Base-by-base conservation (phyloP, 2,797 vertebrate genomes). In the Cyclopterus lumpus region DNA sequence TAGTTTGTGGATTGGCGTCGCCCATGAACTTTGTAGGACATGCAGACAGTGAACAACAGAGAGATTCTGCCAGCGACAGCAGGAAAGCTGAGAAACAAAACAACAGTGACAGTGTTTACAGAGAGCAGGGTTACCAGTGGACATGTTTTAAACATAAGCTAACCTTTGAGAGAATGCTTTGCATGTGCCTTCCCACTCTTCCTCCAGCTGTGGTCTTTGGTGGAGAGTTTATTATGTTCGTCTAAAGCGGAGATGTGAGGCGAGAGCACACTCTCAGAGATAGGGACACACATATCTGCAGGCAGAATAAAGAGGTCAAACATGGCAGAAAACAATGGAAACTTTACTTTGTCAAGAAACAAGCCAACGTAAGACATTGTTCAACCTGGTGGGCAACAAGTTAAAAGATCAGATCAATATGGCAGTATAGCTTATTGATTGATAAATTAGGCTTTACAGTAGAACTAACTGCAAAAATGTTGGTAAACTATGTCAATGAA, bases 161-260 rank as follows among this genome's bases (percentile, higher is more conserved):
- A 88, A 98, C 98, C 97, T 97, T 99, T 99, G 60, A 97, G 95
- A 24, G 97, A 91, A 79, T 96, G 89, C 90, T 98, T 99, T 66
- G 95, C 81, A 2, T 97, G 96, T 0, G 92, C 68, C 86, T 96
- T 97, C 59, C 96, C 95, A 15, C 93, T 89, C 88, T 95, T 97
- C 81, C 95, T 97, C 98, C 98, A 99, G 73, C 91, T 95, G 69
- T 97, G 93, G 80, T 98, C 97, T 71, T 97, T 98, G 91, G 91
- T 93, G 15, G 96, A 79, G 81, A 96, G 95, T 86, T 96, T 97
- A 81, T 96, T 96, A 58, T 95, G 94, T 63, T 97, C 96, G 24
- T 98, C 96, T 60, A 98, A 85, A 48, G 95, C 93, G 22, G 97
- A 94, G 88, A 97, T 97, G 89, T 97, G 97, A 83, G 96, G 94